Conservation (phyloP, 2,888 invertebrate genomes). For the Cantharis rufa region DNA sequence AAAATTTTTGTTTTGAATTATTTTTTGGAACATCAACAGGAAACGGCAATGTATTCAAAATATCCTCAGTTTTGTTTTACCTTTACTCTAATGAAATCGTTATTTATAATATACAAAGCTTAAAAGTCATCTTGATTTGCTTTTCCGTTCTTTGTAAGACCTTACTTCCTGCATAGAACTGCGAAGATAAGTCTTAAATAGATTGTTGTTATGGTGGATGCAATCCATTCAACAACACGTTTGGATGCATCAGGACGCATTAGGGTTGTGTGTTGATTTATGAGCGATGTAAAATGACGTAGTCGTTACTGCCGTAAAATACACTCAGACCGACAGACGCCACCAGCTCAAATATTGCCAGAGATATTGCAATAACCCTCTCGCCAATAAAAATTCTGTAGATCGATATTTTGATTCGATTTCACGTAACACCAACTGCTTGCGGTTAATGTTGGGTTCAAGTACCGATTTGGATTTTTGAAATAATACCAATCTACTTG, state of each 20-base stretch:
- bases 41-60: neutral
- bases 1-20: neutral
- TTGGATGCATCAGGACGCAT: constrained; percentile 30
- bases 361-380: constrained; percentile 28
- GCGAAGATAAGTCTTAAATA: neutral
- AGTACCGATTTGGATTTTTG: neutral
- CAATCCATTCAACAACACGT: constrained; percentile 9
- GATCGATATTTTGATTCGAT: neutral
- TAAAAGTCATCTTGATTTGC: neutral
- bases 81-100: neutral
- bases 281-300: constrained; percentile 31
- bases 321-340: constrained; percentile 32
- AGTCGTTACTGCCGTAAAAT: constrained; percentile 31
- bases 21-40: neutral
- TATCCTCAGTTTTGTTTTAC: neutral
- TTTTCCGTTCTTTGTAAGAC: neutral
- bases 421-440: neutral
- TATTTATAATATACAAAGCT: neutral
- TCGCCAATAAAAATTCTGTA: constrained; percentile 17
- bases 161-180: constrained; percentile 17
- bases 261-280: constrained; percentile 30
- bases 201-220: neutral
- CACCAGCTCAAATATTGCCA: constrained; percentile 26
- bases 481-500: neutral
- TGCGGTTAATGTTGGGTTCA: neutral